Conservation (phyloP, 1,140 invertebrate genomes). For the Rhizoglyphus robini region DNA sequence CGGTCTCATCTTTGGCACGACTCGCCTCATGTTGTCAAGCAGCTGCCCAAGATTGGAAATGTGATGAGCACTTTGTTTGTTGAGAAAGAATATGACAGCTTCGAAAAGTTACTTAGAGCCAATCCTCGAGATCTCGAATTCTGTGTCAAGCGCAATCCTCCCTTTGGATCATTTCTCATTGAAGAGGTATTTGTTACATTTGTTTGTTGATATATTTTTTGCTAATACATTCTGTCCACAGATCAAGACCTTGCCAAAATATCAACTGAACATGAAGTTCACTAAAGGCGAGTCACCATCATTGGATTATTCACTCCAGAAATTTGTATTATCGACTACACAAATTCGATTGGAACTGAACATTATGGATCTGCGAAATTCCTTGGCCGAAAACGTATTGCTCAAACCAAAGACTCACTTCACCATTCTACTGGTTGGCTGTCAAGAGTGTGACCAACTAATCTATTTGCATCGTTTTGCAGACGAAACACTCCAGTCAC, state of each 20-base stretch:
- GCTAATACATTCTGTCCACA: not conserved
- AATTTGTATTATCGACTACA: not conserved
- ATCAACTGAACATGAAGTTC: not conserved
- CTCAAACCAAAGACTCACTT: conserved; percentile 1
- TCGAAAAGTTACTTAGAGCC: conserved; percentile 46
- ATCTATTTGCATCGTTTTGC: not conserved
- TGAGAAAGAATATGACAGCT: conserved; percentile 48
- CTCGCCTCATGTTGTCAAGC: conserved; percentile 50
- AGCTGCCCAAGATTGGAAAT: conserved; percentile 53
- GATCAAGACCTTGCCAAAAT: not conserved
- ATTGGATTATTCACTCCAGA: not conserved
- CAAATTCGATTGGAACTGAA: not conserved
- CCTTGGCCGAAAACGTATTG: not conserved
- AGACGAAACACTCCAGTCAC: not conserved
- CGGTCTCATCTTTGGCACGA: conserved; percentile 56
- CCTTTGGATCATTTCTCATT: conserved; percentile 52
- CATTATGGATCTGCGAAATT: not conserved
- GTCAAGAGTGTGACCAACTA: not conserved
- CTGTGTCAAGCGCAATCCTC: conserved; percentile 39
- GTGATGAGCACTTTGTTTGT: conserved; percentile 47
- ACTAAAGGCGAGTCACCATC: too few relatives aligned
- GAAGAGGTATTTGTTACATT: not conserved
- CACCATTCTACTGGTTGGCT: conserved; percentile 8
- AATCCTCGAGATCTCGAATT: conserved; percentile 59
- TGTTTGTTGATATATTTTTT: not conserved